Base-by-base conservation (phyloP, 1,140 invertebrate species). In the Brachionus koreanus region DNA sequence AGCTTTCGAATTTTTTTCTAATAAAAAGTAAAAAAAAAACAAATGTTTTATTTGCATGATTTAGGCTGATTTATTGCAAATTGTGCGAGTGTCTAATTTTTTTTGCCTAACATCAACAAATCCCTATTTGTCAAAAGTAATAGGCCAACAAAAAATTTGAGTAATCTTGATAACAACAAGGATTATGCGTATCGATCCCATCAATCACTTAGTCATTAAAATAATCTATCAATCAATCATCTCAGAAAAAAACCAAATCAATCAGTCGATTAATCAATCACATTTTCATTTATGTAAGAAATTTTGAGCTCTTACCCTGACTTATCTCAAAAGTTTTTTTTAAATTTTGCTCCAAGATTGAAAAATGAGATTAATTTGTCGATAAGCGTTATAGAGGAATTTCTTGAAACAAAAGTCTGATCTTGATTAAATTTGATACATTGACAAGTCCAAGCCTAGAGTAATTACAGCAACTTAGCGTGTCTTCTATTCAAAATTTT, bases 201-300 rank as follows among this genome's bases (percentile, higher is more conserved):
- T 65, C 63, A 65, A 65, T 65, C 63, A 65, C 33, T 65, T 37
- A 65, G 63, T 65, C 63, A 65, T 65, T 65, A 65, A 65, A 65
- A 65, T 65, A 65, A 65, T 65, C 63, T 65, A 65, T 65, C 63
- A 65, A 65, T 65, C 63, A 65, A 65, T 65, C 63, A 65, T 65
- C 33, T 33, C 12, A 7, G 12, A 65, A 65, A 63, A 57, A 65
- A 65, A 65, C 29, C 33, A 33, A 65, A 65, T 65, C 63, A 65
- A 65, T 65, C 63, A 65, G 63, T 65, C 63, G 63, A 65, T 65
- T 65, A 65, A 65, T 65, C 63, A 65, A 65, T 65, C 63, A 65
- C 63, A 65, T 65, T 65, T 57, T 57, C 49, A 57, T 57, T 65
- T 65, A 65, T 65, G 33, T 65, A 65, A 65, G 57, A 63, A 63